Base-by-base conservation (phyloP, 2,797 vertebrate species). In the Fistularia commersonii region DNA sequence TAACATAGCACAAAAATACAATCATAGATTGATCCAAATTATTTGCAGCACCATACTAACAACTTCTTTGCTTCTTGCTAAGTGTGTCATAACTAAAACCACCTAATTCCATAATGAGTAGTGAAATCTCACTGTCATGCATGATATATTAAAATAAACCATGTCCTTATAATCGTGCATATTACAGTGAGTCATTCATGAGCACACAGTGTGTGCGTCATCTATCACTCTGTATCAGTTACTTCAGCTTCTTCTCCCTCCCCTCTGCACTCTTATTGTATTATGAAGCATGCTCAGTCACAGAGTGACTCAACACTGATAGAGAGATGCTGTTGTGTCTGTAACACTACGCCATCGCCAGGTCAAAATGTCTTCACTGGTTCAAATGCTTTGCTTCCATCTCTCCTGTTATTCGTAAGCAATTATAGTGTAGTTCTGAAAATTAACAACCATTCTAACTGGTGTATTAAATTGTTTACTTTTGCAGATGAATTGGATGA, bases 151-250 rank as follows among this genome's bases (percentile, higher is more conserved):
- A 23, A 46, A 52, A 8, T 34, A 52, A 46, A 42, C 78, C 40
- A 50, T 49, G 61, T 69, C 58, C 46, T 38, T 69, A 66, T 72
- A 69, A 82, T 78, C 64, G 66, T 51, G 50, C 53, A 71, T 51
- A 82, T 77, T 61, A 69, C 52, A 15, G 54, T 79, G 74, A 83
- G 43, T 77, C 79, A 84, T 75, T 75, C 69, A 63, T 39, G 32
- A 54, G 58, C 70, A 70, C 74, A 75, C 57, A 37, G 51, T 0
- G 54, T 62, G 58, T 87, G 83, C 82, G 66, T 87, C 83, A 82
- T 71, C 64, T 23, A 48, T 76, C 63, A 48, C 55, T 59, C 48
- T 52, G 50, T 50, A 59, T 69, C 59, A 45, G n/a, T 74, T 58
- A 63, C 46, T 49, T 46, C 36, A 34, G 34, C 32, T 35, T 43